phyloP scores from a whole-genome alignment of 2,797 vertebrate species.

The Paguma larvata region DNA sequence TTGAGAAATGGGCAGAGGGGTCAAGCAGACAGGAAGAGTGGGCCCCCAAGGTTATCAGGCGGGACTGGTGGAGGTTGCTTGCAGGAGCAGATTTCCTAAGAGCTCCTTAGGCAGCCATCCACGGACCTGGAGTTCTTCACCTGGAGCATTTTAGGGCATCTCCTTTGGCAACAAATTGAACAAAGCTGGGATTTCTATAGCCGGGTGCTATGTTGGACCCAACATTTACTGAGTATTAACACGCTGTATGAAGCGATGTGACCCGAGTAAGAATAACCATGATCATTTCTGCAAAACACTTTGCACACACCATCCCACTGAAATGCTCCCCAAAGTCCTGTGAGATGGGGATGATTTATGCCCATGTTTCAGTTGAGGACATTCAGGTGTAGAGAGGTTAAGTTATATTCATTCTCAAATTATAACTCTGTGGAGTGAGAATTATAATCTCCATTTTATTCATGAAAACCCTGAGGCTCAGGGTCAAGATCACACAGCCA shows the following conservation, averaged over 20 bases:
- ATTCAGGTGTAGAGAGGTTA: background rate
- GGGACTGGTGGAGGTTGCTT: background rate
- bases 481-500: background rate
- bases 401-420: background rate
- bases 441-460: conserved; percentile 8
- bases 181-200: conserved; percentile 45
- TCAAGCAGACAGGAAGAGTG: background rate
- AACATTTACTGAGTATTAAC: conserved; percentile 57
- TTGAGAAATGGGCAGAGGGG: background rate
- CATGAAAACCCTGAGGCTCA: background rate
- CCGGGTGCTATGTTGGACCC: conserved; percentile 57
- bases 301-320: background rate
- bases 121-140: background rate
- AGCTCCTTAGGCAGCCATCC: background rate
- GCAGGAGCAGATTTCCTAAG: background rate
- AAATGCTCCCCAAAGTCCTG: background rate
- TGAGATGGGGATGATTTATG: background rate
- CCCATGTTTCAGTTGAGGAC: conserved; percentile 12
- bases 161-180: background rate
- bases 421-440: conserved; percentile 5
- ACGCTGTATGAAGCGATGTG: background rate
- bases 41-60: background rate
- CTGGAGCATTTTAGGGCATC: background rate
- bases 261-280: background rate
- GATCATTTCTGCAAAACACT: background rate